phyloP scores from a whole-genome alignment of 2,888 invertebrate genomes.

The Podabrus alpinus region DNA sequence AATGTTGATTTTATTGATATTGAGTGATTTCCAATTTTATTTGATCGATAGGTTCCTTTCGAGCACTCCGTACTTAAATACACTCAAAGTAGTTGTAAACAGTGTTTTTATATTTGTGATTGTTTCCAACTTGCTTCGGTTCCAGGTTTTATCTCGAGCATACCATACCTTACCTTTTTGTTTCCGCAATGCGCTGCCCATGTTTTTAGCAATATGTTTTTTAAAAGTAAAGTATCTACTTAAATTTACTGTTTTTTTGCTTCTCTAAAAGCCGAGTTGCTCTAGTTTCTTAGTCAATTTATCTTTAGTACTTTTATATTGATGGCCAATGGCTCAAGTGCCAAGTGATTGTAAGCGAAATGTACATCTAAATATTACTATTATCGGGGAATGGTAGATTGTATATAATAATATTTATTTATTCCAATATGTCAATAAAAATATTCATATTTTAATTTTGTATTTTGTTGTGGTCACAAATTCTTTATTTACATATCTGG shows the following conservation, averaged over 20 bases:
- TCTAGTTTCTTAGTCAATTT: slow-evolving; percentile 12
- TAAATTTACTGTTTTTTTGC: slow-evolving; percentile 5
- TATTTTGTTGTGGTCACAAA: not conserved
- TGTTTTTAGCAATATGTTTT: slow-evolving; percentile 7
- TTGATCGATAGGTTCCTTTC: slow-evolving; percentile 26
- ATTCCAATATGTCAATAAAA: slow-evolving; percentile 28
- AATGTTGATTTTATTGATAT: slow-evolving; percentile 1
- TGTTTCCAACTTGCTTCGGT: not conserved
- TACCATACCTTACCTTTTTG: not conserved
- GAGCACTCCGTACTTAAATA: slow-evolving; percentile 27
- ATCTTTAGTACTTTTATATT: slow-evolving; percentile 24
- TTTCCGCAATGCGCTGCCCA: not conserved
- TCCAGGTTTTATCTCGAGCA: not conserved
- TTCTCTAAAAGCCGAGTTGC: slow-evolving; percentile 5
- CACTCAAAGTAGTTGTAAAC: slow-evolving; percentile 18
- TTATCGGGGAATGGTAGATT: slow-evolving; percentile 26
- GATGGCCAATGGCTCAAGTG: slow-evolving; percentile 21
- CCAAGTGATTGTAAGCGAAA: slow-evolving; percentile 26
- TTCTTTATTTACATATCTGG: no score
- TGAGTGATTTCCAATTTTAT: not conserved
- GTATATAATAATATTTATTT: slow-evolving; percentile 29
- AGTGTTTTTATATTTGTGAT: slow-evolving; percentile 12
- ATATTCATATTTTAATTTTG: slow-evolving; percentile 4
- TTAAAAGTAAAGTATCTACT: slow-evolving; percentile 5
- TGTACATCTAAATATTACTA: slow-evolving; percentile 11